phyloP scores from a whole-genome alignment of 2,888 invertebrate species.

The Drosophila percnosoma region DNA sequence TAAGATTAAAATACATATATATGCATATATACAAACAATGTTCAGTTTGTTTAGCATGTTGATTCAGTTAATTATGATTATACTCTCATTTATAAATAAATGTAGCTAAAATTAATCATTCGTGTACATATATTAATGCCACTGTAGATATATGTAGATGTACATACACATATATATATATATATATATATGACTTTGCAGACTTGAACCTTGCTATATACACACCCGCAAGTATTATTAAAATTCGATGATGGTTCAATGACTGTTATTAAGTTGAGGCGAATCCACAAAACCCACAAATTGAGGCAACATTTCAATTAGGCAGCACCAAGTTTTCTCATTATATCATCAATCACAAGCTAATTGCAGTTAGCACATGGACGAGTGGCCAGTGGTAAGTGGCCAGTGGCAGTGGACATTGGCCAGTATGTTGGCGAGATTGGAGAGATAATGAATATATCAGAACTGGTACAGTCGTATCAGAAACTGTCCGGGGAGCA shows the following conservation, averaged over 20 bases:
- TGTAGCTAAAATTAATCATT: neutral
- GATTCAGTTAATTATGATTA: neutral
- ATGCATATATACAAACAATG: neutral
- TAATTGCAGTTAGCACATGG: neutral
- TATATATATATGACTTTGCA: too few species aligned
- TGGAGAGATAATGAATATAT: slow-evolving; percentile 63
- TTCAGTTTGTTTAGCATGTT: slow-evolving; percentile 2
- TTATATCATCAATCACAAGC: neutral
- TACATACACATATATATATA: neutral
- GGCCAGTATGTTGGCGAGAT: neutral
- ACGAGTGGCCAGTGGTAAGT: neutral
- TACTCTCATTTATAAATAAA: neutral
- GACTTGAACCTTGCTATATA: neutral
- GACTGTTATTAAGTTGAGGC: neutral
- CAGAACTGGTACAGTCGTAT: slow-evolving; percentile 57
- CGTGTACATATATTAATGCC: neutral
- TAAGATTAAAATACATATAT: neutral
- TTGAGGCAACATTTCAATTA: neutral
- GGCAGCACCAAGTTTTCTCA: neutral
- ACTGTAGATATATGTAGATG: too few species aligned
- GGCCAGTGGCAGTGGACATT: slow-evolving; percentile 4
- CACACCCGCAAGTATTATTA: neutral
- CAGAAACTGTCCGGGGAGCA: slow-evolving; percentile 62
- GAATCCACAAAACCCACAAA: neutral
- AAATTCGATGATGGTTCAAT: neutral